Evolutionary conservation across 2,888 invertebrate species (phyloP).

Genomic region (Dynastes grantii): DNA sequence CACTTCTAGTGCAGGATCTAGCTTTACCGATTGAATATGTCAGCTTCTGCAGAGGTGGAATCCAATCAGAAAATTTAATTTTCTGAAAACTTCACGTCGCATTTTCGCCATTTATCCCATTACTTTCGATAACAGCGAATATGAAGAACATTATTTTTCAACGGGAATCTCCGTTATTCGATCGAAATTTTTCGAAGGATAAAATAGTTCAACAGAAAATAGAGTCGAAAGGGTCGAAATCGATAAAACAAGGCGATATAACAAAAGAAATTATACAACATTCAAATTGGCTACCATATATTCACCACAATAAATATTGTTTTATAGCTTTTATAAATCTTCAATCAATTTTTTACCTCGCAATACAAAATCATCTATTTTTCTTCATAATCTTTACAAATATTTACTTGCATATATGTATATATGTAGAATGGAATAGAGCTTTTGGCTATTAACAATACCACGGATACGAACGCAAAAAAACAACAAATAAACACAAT

Average conservation of each 20-base stretch:
- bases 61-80: conserved; percentile 47
- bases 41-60: conserved; percentile 27
- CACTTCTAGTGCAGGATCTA: conserved; percentile 17
- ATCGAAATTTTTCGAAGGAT: not conserved
- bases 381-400: too few relatives aligned
- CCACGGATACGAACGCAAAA: too few relatives aligned
- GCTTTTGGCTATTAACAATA: too few relatives aligned
- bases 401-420: too few relatives aligned
- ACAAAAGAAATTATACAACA: not conserved
- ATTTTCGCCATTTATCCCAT: conserved; percentile 39
- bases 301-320: not conserved
- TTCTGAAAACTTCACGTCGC: conserved; percentile 37
- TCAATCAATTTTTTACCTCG: not conserved
- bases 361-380: not conserved
- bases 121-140: conserved; percentile 43
- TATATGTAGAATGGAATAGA: too few relatives aligned
- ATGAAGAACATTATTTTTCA: conserved; percentile 45
- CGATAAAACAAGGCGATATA: not conserved
- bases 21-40: conserved; percentile 7
- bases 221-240: not conserved
- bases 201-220: not conserved
- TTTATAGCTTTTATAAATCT: not conserved
- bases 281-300: not conserved
- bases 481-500: too few relatives aligned
- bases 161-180: not conserved